A percentile compares a stretch with the other conserved stretches of the same genome.
phyloP scores from a whole-genome alignment of 2,113 vertebrate genomes.

The Asarcornis scutulata region DNA sequence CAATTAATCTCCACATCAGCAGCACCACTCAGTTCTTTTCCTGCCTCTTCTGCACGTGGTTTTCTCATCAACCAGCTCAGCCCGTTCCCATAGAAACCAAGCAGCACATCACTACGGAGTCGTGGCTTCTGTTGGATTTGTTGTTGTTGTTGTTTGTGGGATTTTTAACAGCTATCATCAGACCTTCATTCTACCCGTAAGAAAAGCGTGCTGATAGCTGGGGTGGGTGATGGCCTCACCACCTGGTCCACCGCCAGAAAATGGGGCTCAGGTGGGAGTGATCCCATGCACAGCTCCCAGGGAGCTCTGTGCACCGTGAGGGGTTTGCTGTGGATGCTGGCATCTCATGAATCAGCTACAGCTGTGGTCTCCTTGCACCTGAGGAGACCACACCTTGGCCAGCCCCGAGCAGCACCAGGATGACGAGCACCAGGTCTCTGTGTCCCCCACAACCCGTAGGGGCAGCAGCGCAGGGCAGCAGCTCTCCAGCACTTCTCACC shows the following conservation, averaged over 20 bases:
- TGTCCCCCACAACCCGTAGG: neutral
- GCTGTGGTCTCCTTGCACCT: neutral
- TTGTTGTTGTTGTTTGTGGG: no score
- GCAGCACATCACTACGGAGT: constrained; percentile 2
- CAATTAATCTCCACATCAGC: constrained; percentile 56
- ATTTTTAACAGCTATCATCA: neutral
- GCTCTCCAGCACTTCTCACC: neutral
- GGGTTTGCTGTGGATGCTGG: neutral
- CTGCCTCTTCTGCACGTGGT: constrained; percentile 1
- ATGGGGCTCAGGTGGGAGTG: accelerated
- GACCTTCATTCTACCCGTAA: neutral
- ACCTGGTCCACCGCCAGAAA: neutral
- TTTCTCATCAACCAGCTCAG: constrained; percentile 42
- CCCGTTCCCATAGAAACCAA: constrained; percentile 70
- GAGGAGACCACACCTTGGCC: no score
- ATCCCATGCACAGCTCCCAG: accelerated
- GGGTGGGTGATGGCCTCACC: neutral
- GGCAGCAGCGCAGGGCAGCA: neutral
- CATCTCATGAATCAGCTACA: neutral
- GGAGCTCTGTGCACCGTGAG: neutral
- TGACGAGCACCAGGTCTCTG: neutral
- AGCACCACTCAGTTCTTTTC: constrained; percentile 23
- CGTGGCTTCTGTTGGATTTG: neutral
- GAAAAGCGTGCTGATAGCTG: neutral
- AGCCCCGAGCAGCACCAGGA: no score